Conservation (phyloP, 2,888 invertebrate genomes). For the Lampropteryx suffumata region DNA sequence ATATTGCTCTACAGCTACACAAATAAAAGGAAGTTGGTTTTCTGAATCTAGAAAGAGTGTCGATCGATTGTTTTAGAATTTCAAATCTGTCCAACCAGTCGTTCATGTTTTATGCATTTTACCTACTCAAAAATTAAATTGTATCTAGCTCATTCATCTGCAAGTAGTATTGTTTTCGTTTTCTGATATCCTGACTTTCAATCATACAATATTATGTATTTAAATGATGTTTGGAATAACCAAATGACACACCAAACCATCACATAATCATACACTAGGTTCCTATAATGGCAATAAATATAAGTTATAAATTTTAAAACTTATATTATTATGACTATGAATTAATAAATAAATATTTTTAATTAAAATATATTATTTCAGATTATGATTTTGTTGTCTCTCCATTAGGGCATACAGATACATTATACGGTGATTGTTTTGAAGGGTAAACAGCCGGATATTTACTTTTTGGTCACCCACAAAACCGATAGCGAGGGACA, state of each 20-base stretch:
- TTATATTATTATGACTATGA: no score
- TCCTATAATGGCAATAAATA: no score
- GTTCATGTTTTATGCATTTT: slow-evolving; percentile 27
- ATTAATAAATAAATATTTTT: no score
- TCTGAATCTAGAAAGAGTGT: neutral
- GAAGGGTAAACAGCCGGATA: slow-evolving; percentile 54
- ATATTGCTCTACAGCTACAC: no score
- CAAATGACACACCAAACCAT: no score
- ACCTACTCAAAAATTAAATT: slow-evolving; percentile 17
- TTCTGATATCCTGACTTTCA: slow-evolving; percentile 6
- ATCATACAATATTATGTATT: neutral
- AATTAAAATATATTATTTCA: no score
- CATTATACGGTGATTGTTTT: slow-evolving; percentile 45
- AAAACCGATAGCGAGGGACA: slow-evolving; percentile 73
- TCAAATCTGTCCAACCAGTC: slow-evolving; percentile 19
- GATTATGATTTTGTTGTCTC: neutral
- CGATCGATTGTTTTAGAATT: slow-evolving; percentile 6
- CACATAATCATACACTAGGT: no score
- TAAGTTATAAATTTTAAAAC: neutral
- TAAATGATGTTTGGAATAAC: no score
- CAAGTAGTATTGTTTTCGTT: slow-evolving; percentile 32
- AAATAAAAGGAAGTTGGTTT: slow-evolving; percentile 3
- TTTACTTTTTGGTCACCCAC: slow-evolving; percentile 68
- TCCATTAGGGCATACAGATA: slow-evolving; percentile 35
- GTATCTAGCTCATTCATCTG: slow-evolving; percentile 30